Evolutionary conservation across 2,113 vertebrate species (phyloP).

Genomic region (Micronycteris hirsuta): DNA sequence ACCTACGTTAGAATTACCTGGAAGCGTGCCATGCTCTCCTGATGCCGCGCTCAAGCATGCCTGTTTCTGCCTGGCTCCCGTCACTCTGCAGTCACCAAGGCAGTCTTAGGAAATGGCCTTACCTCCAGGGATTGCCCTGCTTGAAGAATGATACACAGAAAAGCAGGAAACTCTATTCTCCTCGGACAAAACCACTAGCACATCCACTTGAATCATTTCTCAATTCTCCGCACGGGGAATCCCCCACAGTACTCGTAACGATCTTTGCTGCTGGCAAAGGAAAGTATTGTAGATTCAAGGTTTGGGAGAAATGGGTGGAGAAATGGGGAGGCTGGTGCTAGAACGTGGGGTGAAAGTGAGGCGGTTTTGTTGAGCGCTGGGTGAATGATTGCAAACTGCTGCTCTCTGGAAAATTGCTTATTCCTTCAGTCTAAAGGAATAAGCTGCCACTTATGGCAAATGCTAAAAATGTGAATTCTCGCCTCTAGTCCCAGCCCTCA

Average conservation of each 20-base stretch:
- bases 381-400: background rate
- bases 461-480: background rate
- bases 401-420: background rate
- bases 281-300: background rate
- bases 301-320: background rate
- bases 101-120: constrained; percentile 20
- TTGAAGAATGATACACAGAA: background rate
- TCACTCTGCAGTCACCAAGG: background rate
- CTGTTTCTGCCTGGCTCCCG: background rate
- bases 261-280: background rate
- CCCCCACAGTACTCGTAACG: background rate
- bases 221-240: background rate
- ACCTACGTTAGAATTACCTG: background rate
- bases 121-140: background rate
- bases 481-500: background rate
- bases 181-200: background rate
- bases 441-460: background rate
- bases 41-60: background rate
- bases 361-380: background rate
- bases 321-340: background rate
- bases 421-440: background rate
- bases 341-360: background rate
- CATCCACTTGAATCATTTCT: background rate
- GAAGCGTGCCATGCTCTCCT: fast-evolving
- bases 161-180: background rate